Evolutionary conservation across 2,113 vertebrate species (phyloP).

Genomic region (Herpetotheres cachinnans): DNA sequence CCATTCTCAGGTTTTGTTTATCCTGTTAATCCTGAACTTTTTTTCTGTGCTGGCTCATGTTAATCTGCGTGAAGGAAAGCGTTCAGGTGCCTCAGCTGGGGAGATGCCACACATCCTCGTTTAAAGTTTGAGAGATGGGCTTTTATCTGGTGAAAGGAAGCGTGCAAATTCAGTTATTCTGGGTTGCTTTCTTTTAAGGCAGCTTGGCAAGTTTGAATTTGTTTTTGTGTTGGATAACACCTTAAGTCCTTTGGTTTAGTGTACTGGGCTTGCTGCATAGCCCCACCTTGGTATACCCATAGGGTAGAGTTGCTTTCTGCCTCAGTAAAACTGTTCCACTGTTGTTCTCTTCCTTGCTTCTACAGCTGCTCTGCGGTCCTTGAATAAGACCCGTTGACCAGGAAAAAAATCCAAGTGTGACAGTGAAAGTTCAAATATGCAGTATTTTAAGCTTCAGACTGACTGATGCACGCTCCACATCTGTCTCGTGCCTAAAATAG

Average conservation of each 20-base stretch:
- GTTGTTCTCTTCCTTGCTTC: neutral
- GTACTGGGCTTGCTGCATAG: neutral
- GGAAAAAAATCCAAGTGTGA: neutral
- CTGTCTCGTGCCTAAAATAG: neutral
- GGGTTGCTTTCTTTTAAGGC: neutral
- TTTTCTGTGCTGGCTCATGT: neutral
- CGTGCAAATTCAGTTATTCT: neutral
- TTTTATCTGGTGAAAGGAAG: neutral
- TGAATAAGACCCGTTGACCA: neutral
- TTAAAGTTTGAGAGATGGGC: neutral
- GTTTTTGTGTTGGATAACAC: neutral
- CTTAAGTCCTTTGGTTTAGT: neutral
- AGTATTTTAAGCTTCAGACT: neutral
- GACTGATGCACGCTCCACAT: neutral
- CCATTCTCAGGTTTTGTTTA: neutral
- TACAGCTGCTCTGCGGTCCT: constrained; percentile 33
- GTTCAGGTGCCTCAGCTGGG: neutral
- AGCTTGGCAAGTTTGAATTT: neutral
- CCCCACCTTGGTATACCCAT: neutral
- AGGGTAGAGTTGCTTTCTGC: neutral
- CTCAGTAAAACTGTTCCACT: neutral
- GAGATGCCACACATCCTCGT: neutral
- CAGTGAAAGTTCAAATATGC: neutral
- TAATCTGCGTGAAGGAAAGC: neutral
- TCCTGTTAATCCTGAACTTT: neutral